Evolutionary conservation across 2,113 vertebrate species (phyloP), one percentile per base, ranked within the genome.

Genomic region (Tamias sibiricus): DNA sequence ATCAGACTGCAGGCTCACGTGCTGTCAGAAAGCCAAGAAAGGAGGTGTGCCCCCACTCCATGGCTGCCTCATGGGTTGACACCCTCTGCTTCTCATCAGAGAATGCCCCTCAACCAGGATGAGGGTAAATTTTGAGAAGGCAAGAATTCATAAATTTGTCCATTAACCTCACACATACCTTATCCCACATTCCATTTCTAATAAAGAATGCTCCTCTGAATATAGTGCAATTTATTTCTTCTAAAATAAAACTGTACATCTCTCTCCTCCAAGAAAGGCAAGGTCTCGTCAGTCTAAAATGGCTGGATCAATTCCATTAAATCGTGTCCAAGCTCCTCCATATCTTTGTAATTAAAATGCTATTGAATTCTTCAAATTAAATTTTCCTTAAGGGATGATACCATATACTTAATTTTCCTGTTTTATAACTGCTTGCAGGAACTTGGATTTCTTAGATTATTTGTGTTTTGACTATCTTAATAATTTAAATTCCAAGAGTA

Each of bases 401-500:
- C 59, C 57, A 68, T 49, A n/a, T 47, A 47, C 24, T 92, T 72
- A 93, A 62, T 4, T 92, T 84, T 96, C 16, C 32, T 49, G 19
- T 90, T 92, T n/a, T 44, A 40, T 49, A 94, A 44, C 42, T 86
- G 32, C 49, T 49, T 71, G 74, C 28, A 75, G 40, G 59, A 93
- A 52, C 2, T n/a, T 72, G 84, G 26, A 82, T 86, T 76, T 92
- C 54, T 94, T 74, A 64, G 40, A 80, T 54, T 75, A 72, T 91
- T 89, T 84, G 28, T 90, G 66, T 24, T 93, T 95, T 83, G 52
- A 42, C 14, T 66, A 44, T 4, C n/a, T 84, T 44, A 87, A 32
- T 32, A 74, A 86, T 85, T 82, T 83, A 64, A 64, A 62, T 77
- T 59, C 30, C 47, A 86, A 94, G 93, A 83, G 30, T 94, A 69